Base-by-base conservation (phyloP, 2,797 vertebrate species). In the Poeciliopsis turneri region DNA sequence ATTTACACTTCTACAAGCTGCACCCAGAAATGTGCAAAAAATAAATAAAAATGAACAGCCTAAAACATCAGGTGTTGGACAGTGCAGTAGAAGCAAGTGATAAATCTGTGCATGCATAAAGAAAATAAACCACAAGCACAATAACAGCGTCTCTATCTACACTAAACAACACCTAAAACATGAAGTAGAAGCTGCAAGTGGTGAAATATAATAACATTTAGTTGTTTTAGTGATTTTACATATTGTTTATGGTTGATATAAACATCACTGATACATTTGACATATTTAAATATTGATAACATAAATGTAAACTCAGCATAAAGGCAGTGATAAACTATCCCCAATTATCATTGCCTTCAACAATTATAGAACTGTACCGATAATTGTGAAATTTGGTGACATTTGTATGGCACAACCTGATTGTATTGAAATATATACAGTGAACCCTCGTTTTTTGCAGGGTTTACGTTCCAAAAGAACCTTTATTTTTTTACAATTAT, bases 1-100 rank as follows among this genome's bases (percentile, higher is more conserved):
- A 76, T 76, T 82, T 47, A 53, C 47, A 53, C 57, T 39, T 72
- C 78, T 81, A 76, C 76, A 84, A 87, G 78, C 75, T 82, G 76
- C 55, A 73, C 71, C 53, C 45, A 59, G 71, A 85, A 78, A 51
- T 57, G 33, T 23, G 30, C 66, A 76, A 66, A 68, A 68, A 68
- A 13, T 43, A 74, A 15, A 70, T 72, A 53, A 64, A 8, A 64
- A 41, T 30, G 30, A 39, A 59, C 74, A 25, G 73, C 68, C 66
- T 28, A 77, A 84, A 74, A 46, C 61, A 69, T 66, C 2, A n/a
- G 64, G 64, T 68, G 36, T 74, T 75, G 81, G 57, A 47, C 28
- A 83, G 76, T 49, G 47, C 39, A 70, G 80, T 74, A 83, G 78
- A 71, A 82, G 53, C 59, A 53, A 8, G 2, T 41, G 68, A 86